These are phyloP conservation scores for Scolanthus callimorphus DNA, from an alignment of 92 coral and sea anemone genomes.

Conservation along the genomic window DNA sequence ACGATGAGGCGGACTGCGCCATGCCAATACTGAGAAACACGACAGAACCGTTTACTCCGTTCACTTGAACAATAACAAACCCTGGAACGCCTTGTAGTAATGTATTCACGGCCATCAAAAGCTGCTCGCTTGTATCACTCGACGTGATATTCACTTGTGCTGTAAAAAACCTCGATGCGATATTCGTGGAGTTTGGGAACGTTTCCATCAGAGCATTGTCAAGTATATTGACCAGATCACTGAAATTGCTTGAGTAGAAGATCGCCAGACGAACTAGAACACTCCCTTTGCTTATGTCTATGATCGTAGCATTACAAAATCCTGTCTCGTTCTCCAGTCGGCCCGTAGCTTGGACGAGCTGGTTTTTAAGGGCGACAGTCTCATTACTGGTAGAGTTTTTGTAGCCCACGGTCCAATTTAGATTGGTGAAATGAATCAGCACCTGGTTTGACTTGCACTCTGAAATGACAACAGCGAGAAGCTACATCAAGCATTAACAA, in stretches of 20 bases:
- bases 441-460: too few species aligned
- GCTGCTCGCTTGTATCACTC: not conserved
- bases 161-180: slow-evolving; percentile 13
- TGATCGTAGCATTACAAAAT: not conserved
- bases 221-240: not conserved
- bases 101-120: not conserved
- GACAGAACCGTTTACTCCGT: not conserved
- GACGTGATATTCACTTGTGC: slow-evolving; percentile 8
- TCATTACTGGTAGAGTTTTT: too few species aligned
- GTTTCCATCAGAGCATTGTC: not conserved
- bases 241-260: too few species aligned
- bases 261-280: too few species aligned
- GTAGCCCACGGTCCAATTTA: too few species aligned
- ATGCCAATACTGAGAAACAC: slow-evolving; percentile 22
- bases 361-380: too few species aligned
- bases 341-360: not conserved
- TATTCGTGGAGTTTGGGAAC: not conserved
- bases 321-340: not conserved
- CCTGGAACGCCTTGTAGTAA: not conserved
- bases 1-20: slow-evolving; percentile 7
- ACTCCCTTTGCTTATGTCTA: not conserved
- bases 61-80: not conserved
- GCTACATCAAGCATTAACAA: too few species aligned
- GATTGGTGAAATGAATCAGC: too few species aligned
- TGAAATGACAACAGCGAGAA: too few species aligned